These are phyloP conservation scores for Eupithecia insigniata DNA, from an alignment of 2,888 invertebrate genomes.

Conservation along the genomic window DNA sequence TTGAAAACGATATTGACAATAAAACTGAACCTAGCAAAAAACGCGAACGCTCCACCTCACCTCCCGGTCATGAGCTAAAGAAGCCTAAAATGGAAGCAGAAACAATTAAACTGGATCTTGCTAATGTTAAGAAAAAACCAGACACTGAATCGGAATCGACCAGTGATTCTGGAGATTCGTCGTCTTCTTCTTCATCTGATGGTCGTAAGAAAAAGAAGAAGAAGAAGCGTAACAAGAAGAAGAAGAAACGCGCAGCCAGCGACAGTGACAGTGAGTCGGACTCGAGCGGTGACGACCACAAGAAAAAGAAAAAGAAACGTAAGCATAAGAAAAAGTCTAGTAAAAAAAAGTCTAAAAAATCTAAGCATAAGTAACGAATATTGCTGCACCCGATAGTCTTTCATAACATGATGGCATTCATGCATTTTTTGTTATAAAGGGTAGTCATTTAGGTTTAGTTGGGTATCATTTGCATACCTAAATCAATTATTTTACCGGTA, in stretches of 20 bases:
- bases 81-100: slow-evolving; percentile 69
- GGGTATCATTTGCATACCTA: slow-evolving; percentile 46
- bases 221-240: slow-evolving; percentile 86
- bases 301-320: slow-evolving; percentile 87
- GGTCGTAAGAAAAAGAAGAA: slow-evolving; percentile 86
- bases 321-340: slow-evolving; percentile 88
- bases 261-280: slow-evolving; percentile 87
- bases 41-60: slow-evolving; percentile 69
- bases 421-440: slow-evolving; percentile 32
- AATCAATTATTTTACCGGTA: slow-evolving; percentile 32
- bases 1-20: slow-evolving; percentile 85
- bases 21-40: slow-evolving; percentile 81
- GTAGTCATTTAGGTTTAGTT: slow-evolving; percentile 35
- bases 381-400: slow-evolving; percentile 25
- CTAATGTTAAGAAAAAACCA: slow-evolving; percentile 79
- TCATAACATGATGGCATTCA: slow-evolving; percentile 24
- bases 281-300: slow-evolving; percentile 87
- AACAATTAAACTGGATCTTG: slow-evolving; percentile 79
- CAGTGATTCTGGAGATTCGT: slow-evolving; percentile 78
- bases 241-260: slow-evolving; percentile 85
- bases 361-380: slow-evolving; percentile 75
- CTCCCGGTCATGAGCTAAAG: slow-evolving; percentile 61
- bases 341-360: slow-evolving; percentile 88
- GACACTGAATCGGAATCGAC: slow-evolving; percentile 76
- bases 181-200: slow-evolving; percentile 80